phyloP scores from a whole-genome alignment of 2,113 vertebrate species.

The Amia ocellicauda region DNA sequence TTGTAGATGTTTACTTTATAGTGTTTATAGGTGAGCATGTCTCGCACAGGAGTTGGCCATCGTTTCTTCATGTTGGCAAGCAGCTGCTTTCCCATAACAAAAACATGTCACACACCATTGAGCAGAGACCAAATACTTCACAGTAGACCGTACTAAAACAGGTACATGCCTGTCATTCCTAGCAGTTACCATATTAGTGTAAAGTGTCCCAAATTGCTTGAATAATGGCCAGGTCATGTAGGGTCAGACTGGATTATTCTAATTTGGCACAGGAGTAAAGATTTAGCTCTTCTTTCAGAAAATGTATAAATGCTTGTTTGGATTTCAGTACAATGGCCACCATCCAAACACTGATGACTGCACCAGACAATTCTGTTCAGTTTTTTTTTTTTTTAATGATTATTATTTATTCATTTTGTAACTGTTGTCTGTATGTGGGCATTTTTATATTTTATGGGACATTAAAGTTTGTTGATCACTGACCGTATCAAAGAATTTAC shows the following conservation, averaged over 20 bases:
- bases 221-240: constrained; percentile 23
- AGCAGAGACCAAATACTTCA: constrained; percentile 40
- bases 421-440: too few relatives aligned
- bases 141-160: constrained; percentile 23
- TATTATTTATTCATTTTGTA: too few relatives aligned
- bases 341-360: constrained; percentile 6
- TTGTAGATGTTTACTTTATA: too few relatives aligned
- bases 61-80: constrained; percentile 20
- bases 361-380: too few relatives aligned
- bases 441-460: too few relatives aligned
- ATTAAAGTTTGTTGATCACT: too few relatives aligned
- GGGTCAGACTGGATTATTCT: constrained; percentile 31
- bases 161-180: constrained; percentile 40
- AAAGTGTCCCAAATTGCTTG: constrained; percentile 31
- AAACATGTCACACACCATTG: constrained; percentile 40
- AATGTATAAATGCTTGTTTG: constrained; percentile 13
- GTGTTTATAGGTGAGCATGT: too few relatives aligned
- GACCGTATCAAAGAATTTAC: too few relatives aligned
- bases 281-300: constrained; percentile 23
- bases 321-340: constrained; percentile 21
- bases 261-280: constrained; percentile 23
- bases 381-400: too few relatives aligned
- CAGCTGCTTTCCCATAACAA: constrained; percentile 11
- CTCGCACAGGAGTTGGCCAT: background rate
- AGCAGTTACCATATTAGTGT: constrained; percentile 27